phyloP scores from a whole-genome alignment of 2,888 invertebrate species.

The Eretmocerus hayati region DNA sequence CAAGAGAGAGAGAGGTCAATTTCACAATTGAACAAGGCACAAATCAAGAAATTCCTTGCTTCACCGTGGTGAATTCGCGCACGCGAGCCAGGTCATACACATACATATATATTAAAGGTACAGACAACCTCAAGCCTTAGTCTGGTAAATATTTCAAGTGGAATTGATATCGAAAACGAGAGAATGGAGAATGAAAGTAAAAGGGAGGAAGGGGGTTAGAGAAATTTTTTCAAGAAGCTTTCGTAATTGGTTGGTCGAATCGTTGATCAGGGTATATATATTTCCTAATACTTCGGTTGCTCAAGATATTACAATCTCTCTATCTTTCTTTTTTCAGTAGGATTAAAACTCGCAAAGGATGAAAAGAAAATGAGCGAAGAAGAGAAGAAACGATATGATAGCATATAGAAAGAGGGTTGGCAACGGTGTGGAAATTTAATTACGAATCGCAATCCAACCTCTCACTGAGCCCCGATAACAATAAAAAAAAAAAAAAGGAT shows the following conservation, averaged over 20 bases:
- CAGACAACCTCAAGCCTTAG: too few species aligned
- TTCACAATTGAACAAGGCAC: background rate
- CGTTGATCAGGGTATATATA: conserved; percentile 36
- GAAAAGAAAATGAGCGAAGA: conserved; percentile 25
- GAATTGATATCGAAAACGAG: conserved; percentile 10
- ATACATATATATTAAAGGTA: too few species aligned
- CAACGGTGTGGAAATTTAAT: conserved; percentile 36
- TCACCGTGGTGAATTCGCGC: background rate
- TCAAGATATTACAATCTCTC: conserved; percentile 42
- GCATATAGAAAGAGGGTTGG: conserved; percentile 13
- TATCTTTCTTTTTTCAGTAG: too few species aligned
- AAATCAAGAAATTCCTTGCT: conserved; percentile 8
- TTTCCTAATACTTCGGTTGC: conserved; percentile 33
- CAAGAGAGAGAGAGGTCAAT: too few species aligned
- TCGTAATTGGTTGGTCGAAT: conserved; percentile 43
- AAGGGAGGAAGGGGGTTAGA: conserved; percentile 5
- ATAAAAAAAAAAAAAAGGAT: conserved; percentile 2
- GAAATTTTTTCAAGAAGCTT: conserved; percentile 38
- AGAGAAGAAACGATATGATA: background rate
- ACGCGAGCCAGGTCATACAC: too few species aligned
- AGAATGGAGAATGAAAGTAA: background rate
- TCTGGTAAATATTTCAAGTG: conserved; percentile 26
- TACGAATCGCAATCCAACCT: conserved; percentile 21
- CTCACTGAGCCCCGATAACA: background rate
- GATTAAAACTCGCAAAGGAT: conserved; percentile 37